These are phyloP conservation scores for Pandemis corylana DNA, from an alignment of 2,888 invertebrate genomes.

Conservation along the genomic window DNA sequence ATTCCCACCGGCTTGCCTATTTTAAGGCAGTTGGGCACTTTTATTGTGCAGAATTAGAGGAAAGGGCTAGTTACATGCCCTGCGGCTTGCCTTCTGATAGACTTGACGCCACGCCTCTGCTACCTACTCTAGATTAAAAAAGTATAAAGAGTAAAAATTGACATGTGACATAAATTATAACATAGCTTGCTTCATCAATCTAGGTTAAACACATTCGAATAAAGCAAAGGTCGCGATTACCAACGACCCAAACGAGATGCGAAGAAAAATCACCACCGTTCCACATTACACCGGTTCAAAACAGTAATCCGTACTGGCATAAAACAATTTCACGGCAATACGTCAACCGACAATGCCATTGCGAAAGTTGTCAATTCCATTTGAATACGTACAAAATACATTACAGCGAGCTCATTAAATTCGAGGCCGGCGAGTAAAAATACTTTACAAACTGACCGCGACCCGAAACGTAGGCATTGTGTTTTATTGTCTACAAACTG, in stretches of 20 bases:
- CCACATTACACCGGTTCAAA: conserved; percentile 23
- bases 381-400: conserved; percentile 52
- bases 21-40: too few species aligned
- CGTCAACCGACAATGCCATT: conserved; percentile 46
- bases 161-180: not conserved
- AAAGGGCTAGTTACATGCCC: too few species aligned
- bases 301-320: conserved; percentile 13
- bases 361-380: conserved; percentile 53
- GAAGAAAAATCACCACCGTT: conserved; percentile 25
- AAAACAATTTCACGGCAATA: conserved; percentile 49
- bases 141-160: not conserved
- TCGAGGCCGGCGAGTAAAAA: conserved; percentile 64
- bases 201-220: conserved; percentile 23
- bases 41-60: too few species aligned
- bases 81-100: too few species aligned
- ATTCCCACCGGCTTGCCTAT: too few species aligned
- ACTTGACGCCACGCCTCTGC: too few species aligned
- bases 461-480: conserved; percentile 56
- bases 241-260: not conserved
- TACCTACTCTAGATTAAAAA: too few species aligned
- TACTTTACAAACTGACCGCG: conserved; percentile 68
- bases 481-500: conserved; percentile 37
- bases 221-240: conserved; percentile 26
- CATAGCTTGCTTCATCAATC: conserved; percentile 2
- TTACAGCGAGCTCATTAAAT: conserved; percentile 62